A percentile compares a stretch with the other conserved stretches of the same genome.
Evolutionary conservation across 2,888 invertebrate species (phyloP).

Genomic region (Hydroisotoma schaefferi): DNA sequence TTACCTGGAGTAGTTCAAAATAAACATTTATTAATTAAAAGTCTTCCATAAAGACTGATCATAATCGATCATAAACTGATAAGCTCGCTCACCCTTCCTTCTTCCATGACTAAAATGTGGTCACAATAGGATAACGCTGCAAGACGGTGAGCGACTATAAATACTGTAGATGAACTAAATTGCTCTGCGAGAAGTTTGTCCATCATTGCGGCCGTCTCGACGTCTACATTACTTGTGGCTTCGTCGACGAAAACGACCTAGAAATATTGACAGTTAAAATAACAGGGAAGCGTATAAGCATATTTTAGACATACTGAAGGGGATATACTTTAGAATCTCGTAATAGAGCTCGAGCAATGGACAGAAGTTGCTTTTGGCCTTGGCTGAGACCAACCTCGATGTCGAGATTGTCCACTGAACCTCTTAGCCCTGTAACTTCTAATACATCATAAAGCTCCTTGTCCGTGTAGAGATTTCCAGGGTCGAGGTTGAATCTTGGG

Average conservation of each 20-base stretch:
- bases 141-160: constrained; percentile 46
- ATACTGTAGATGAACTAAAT: constrained; percentile 41
- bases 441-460: constrained; percentile 54
- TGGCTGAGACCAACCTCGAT: constrained; percentile 58
- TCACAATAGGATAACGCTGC: constrained; percentile 44
- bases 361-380: constrained; percentile 63
- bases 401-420: constrained; percentile 54
- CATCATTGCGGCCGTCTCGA: constrained; percentile 42
- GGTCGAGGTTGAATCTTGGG: constrained; percentile 58
- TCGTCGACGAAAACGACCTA: constrained; percentile 47
- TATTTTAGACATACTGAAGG: background rate
- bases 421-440: constrained; percentile 54
- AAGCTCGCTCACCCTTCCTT: constrained; percentile 44
- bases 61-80: background rate
- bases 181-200: constrained; percentile 41
- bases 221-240: constrained; percentile 46
- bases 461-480: constrained; percentile 52
- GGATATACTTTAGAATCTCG: constrained; percentile 56
- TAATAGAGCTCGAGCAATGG: constrained; percentile 61
- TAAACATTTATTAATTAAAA: background rate
- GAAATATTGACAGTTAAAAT: background rate
- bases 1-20: constrained; percentile 30
- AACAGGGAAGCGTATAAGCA: background rate
- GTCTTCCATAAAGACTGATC: background rate
- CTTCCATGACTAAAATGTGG: constrained; percentile 42